Evolutionary conservation across 2,888 invertebrate genomes (phyloP).

Genomic region (Lasioglossum morio): DNA sequence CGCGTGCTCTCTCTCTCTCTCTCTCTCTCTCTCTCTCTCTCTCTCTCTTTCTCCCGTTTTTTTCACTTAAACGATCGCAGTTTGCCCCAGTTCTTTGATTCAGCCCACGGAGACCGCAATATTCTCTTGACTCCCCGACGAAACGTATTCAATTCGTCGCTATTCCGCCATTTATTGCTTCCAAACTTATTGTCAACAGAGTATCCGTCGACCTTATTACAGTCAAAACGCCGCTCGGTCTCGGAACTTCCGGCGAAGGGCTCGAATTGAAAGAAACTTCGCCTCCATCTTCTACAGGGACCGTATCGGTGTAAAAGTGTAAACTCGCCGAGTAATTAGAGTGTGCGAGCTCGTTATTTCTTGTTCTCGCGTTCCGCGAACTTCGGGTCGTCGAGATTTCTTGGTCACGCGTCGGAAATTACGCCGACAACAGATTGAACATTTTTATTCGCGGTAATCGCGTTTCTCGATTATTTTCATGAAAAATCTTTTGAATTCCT

Average conservation of each 20-base stretch:
- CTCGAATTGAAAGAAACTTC: slow-evolving; percentile 60
- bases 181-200: slow-evolving; percentile 60
- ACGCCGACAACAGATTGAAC: slow-evolving; percentile 15
- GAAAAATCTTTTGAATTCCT: too few relatives aligned
- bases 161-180: slow-evolving; percentile 61
- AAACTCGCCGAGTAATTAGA: slow-evolving; percentile 50
- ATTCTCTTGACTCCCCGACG: slow-evolving; percentile 36
- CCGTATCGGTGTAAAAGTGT: slow-evolving; percentile 39
- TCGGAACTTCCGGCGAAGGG: slow-evolving; percentile 30
- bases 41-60: not conserved
- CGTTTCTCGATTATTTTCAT: too few relatives aligned
- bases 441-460: too few relatives aligned
- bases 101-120: slow-evolving; percentile 39
- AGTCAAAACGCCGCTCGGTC: slow-evolving; percentile 35
- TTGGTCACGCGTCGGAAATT: slow-evolving; percentile 31
- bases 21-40: too few relatives aligned
- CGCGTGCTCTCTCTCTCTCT: not conserved
- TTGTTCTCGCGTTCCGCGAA: slow-evolving; percentile 29
- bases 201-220: slow-evolving; percentile 63
- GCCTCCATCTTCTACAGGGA: slow-evolving; percentile 28
- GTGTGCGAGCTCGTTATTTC: slow-evolving; percentile 54
- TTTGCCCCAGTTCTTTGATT: slow-evolving; percentile 63
- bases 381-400: slow-evolving; percentile 29
- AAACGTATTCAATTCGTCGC: slow-evolving; percentile 56
- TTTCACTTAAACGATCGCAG: slow-evolving; percentile 25